Percentiles rank a stretch among this genome's conserved stretches.
These are phyloP conservation scores for Buteo buteo DNA, from an alignment of 2,113 vertebrate species.

Conservation along the genomic window DNA sequence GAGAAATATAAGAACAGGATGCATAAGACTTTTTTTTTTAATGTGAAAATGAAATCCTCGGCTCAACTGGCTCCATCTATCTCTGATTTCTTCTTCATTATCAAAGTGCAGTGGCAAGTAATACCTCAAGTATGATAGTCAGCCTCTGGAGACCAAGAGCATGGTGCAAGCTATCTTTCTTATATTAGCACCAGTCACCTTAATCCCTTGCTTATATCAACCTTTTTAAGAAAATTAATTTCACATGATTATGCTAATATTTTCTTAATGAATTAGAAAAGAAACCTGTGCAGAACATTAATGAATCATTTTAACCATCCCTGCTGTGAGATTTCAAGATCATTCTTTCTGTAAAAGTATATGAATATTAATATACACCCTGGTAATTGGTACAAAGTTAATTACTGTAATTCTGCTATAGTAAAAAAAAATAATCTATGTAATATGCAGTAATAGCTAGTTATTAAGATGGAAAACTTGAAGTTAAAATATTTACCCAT, in stretches of 20 bases:
- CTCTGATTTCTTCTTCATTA: conserved; percentile 3
- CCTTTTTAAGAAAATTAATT: conserved; percentile 54
- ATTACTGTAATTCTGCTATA: conserved; percentile 52
- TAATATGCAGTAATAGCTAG: conserved; percentile 6
- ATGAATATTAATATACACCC: conserved; percentile 62
- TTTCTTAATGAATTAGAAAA: conserved; percentile 61
- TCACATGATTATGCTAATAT: conserved; percentile 57
- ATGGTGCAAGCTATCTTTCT: neutral
- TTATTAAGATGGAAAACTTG: conserved; percentile 13
- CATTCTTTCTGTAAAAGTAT: conserved; percentile 13
- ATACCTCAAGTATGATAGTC: neutral
- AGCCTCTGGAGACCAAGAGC: neutral
- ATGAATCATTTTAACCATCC: conserved; percentile 57
- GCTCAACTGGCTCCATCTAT: neutral
- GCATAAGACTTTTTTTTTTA: neutral
- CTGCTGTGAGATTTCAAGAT: conserved; percentile 53
- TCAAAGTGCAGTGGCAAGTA: neutral
- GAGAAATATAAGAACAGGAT: neutral
- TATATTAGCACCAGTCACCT: conserved; percentile 12
- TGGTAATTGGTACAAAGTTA: conserved; percentile 63
- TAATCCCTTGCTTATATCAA: conserved; percentile 48
- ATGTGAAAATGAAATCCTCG: conserved; percentile 16
- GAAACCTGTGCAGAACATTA: conserved; percentile 44
- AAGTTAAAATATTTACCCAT: neutral
- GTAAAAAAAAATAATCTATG: neutral